phyloP scores from a whole-genome alignment of 35 echinoderm and acorn worm genomes.

The Patiria miniata region DNA sequence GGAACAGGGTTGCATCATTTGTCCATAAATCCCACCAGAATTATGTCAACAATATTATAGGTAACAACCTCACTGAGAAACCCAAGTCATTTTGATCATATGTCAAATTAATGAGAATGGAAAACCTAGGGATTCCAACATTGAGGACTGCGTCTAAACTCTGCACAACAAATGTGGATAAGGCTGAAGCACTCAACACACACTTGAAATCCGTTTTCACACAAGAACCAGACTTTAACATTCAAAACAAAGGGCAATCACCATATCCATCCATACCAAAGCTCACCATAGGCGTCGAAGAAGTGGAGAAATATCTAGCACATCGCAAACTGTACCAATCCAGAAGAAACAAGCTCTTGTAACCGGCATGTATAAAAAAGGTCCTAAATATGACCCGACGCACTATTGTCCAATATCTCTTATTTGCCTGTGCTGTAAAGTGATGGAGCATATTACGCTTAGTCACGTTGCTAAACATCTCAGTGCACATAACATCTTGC shows the following conservation, averaged over 20 bases:
- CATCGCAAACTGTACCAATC: background rate
- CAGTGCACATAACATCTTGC: slow-evolving; percentile 32
- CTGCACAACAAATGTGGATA: slow-evolving; percentile 11
- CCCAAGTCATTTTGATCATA: slow-evolving; percentile 23
- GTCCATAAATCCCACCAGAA: slow-evolving; percentile 12
- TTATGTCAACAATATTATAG: slow-evolving; percentile 38
- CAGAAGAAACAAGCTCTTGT: slow-evolving; percentile 43
- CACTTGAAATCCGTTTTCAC: slow-evolving; percentile 26
- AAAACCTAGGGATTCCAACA: slow-evolving; percentile 8
- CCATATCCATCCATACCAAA: slow-evolving; percentile 15
- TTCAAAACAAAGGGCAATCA: slow-evolving; percentile 5
- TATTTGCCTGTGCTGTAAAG: slow-evolving; percentile 39
- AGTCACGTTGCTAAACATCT: slow-evolving; percentile 38
- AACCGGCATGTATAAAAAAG: slow-evolving; percentile 43
- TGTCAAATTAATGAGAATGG: slow-evolving; percentile 22
- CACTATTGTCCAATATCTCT: slow-evolving; percentile 42
- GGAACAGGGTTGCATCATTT: slow-evolving; percentile 36
- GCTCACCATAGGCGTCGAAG: background rate
- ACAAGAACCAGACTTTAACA: background rate
- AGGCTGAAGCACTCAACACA: slow-evolving; percentile 13
- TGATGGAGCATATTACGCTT: slow-evolving; percentile 49
- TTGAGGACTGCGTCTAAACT: background rate
- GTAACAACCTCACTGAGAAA: background rate
- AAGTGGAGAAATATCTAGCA: slow-evolving; percentile 34
- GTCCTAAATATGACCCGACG: slow-evolving; percentile 20